Conservation (phyloP, 2,113 vertebrate genomes). For the Notechis scutatus region DNA sequence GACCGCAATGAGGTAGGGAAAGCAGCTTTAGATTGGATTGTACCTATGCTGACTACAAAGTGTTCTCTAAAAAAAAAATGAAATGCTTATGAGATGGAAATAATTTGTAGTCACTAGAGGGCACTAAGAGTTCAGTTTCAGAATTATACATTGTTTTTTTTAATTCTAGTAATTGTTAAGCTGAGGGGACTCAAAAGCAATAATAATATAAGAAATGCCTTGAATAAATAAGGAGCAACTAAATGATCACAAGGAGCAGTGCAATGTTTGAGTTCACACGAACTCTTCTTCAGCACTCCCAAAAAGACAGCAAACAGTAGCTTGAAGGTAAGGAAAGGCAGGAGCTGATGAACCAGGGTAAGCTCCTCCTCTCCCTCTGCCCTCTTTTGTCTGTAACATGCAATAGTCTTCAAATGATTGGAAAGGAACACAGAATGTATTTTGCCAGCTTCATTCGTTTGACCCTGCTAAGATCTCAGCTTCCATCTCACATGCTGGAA, state of each 20-base stretch:
- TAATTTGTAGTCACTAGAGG: constrained; percentile 46
- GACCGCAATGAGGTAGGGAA: neutral
- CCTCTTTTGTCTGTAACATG: neutral
- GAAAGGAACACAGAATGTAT: neutral
- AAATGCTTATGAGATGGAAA: neutral
- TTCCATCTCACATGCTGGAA: neutral
- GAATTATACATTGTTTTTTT: neutral
- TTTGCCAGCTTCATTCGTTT: neutral
- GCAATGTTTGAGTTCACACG: neutral
- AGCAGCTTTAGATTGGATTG: neutral
- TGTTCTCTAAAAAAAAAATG: neutral
- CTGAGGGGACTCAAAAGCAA: neutral
- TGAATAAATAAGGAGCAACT: neutral
- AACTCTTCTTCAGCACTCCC: neutral
- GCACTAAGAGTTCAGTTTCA: constrained; percentile 43
- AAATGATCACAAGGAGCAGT: neutral
- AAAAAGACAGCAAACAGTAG: neutral
- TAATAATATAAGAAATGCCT: neutral
- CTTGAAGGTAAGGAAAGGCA: neutral
- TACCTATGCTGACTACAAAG: neutral
- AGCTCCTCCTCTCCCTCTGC: neutral
- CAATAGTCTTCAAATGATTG: neutral
- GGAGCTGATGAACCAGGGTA: too few species aligned
- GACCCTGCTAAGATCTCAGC: neutral
- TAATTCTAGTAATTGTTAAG: neutral